Percentiles rank a stretch among this genome's conserved stretches.
phyloP scores from a whole-genome alignment of 2,888 invertebrate genomes.

The Drosophila fungiperda region DNA sequence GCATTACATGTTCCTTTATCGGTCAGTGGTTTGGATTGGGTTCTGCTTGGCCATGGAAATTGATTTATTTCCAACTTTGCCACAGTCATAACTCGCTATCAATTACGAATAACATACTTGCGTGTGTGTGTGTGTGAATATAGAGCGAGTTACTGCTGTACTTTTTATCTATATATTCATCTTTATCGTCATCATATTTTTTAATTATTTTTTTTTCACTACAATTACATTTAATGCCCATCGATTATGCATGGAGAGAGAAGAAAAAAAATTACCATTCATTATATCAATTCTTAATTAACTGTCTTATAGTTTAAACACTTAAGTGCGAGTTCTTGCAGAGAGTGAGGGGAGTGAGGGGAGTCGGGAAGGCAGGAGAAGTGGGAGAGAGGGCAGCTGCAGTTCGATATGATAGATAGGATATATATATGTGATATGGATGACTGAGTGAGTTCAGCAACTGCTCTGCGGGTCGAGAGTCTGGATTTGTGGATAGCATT shows the following conservation, averaged over 20 bases:
- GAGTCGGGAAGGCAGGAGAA: not conserved
- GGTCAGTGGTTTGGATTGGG: slow-evolving; percentile 12
- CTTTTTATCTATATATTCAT: not conserved
- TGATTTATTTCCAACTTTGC: slow-evolving; percentile 57
- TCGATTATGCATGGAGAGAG: slow-evolving; percentile 19
- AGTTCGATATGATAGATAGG: slow-evolving; percentile 46
- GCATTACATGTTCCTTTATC: slow-evolving; percentile 6
- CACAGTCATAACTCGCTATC: slow-evolving; percentile 18
- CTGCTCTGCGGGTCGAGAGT: slow-evolving; percentile 6
- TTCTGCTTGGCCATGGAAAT: slow-evolving; percentile 8
- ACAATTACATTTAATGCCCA: slow-evolving; percentile 36
- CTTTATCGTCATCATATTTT: not conserved
- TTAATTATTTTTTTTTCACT: slow-evolving; percentile 8
- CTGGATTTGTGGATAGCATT: not conserved
- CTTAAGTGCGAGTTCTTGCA: slow-evolving; percentile 55
- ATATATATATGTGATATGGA: slow-evolving; percentile 42
- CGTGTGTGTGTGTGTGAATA: not conserved
- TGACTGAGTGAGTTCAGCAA: slow-evolving; percentile 27
- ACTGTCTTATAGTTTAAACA: slow-evolving; percentile 65
- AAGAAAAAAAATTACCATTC: slow-evolving; percentile 34
- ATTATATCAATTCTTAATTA: slow-evolving; percentile 47
- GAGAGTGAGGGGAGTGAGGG: slow-evolving; percentile 4
- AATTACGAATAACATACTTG: not conserved
- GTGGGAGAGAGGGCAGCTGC: slow-evolving; percentile 3
- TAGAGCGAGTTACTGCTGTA: slow-evolving; percentile 26